Evolutionary conservation across 1,140 invertebrate genomes (phyloP), one percentile per base, ranked within the genome.

Genomic region (Lucilia cuprina): DNA sequence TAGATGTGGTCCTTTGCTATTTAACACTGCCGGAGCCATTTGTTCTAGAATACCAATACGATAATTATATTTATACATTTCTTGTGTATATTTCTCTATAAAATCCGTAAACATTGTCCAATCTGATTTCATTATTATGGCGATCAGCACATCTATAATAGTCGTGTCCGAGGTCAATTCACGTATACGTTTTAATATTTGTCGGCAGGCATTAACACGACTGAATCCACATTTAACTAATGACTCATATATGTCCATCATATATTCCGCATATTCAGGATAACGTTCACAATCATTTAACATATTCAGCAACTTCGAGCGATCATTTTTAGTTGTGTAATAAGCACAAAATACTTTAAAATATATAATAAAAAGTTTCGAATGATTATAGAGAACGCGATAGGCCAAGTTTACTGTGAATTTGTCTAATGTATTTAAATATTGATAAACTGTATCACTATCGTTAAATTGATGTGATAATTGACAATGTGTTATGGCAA

Each of bases 281-380:
- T 80, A 80, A 50, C 77, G 77, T 80, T 80, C 77, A 19, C 83
- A 83, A 49, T 83, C 83, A 35, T 75, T 35, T n/a, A 83, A 21
- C 74, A 83, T 77, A 21, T 74, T 83, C 47, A 74, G 14, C 0
- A 83, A 49, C 19, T 77, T 55, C 14, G 14, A 34, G 21, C 83
- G 83, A 49, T 50, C 74, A 19, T 83, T 83, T n/a, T 50, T 34
- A 12, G 12, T 1, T 7, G 41, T 19, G 25, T 77, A 77, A 25
- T 50, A 47, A 25, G 41, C 25, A 30, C 83, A 83, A 75, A 83
- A 83, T 13, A 77, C 14, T 47, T 5, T 35, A 13, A 77, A 83
- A 49, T 35, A 83, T 12, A 30, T 21, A 34, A 34, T 35, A 83
- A 50, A 83, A 50, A 83, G 60, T 77, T 83, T 83, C 3, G 25